Percentiles rank a stretch among this genome's conserved stretches.
phyloP scores from a whole-genome alignment of 2,113 vertebrate genomes.

The Ctenodactylus gundi region DNA sequence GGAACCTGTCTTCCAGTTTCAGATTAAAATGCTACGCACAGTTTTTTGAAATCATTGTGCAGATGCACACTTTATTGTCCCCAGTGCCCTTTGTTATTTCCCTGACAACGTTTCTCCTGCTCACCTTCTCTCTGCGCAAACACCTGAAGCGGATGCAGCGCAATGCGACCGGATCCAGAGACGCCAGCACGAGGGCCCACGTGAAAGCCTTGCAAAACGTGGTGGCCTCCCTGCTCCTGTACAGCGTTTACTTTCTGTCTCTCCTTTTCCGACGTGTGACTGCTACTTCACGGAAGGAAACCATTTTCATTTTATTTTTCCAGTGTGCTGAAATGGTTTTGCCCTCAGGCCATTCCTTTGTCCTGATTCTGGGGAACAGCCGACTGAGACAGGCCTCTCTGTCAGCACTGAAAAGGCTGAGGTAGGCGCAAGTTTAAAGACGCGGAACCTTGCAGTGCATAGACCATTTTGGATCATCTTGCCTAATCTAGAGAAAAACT shows the following conservation, averaged over 20 bases:
- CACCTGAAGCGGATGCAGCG: neutral
- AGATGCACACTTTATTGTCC: neutral
- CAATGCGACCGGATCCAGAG: neutral
- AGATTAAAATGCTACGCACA: neutral
- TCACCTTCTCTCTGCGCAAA: neutral
- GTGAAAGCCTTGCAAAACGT: neutral
- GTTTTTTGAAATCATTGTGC: neutral
- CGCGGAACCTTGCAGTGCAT: neutral
- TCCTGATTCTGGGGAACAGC: neutral
- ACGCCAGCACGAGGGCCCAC: neutral
- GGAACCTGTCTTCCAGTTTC: neutral
- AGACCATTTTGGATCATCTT: neutral
- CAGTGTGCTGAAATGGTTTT: neutral
- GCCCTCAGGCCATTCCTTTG: neutral
- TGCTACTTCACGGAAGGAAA: too few species aligned
- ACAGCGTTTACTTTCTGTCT: neutral
- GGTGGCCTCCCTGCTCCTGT: neutral
- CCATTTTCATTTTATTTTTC: neutral
- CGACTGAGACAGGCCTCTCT: neutral
- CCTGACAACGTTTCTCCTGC: neutral
- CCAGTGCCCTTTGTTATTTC: neutral
- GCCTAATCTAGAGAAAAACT: neutral
- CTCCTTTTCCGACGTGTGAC: too few species aligned
- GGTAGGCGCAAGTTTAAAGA: neutral
- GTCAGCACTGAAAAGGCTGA: neutral